A percentile compares a stretch with the other conserved stretches of the same genome.
phyloP scores from a whole-genome alignment of 2,113 vertebrate genomes.

The Pteropus alecto region DNA sequence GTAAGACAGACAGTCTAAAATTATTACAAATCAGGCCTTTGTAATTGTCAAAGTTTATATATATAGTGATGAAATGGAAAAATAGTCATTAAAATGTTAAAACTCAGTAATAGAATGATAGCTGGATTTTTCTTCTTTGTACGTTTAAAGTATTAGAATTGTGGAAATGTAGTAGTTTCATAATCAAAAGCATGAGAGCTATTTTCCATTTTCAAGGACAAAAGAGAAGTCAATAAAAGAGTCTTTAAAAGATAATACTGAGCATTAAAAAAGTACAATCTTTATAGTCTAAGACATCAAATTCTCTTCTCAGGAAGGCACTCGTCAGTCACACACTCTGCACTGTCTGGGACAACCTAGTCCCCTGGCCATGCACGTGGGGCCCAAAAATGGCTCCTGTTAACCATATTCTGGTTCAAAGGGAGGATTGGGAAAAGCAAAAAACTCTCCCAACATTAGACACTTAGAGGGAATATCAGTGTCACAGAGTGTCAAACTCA shows the following conservation, averaged over 20 bases:
- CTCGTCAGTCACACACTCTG: no score
- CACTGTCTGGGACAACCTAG: neutral
- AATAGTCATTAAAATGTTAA: neutral
- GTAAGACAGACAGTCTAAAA: neutral
- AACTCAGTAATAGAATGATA: neutral
- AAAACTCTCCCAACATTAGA: neutral
- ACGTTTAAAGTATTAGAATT: neutral
- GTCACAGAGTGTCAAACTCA: neutral
- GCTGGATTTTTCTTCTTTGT: neutral
- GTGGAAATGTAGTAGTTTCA: neutral
- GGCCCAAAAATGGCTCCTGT: neutral
- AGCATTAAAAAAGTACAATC: neutral
- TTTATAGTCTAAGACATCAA: neutral
- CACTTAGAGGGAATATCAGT: neutral
- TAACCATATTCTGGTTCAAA: neutral
- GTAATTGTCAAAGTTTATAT: neutral
- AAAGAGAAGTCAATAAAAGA: neutral
- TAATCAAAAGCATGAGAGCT: neutral
- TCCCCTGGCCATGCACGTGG: rapidly evolving
- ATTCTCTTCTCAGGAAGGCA: neutral
- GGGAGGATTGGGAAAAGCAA: neutral
- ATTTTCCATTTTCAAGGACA: neutral
- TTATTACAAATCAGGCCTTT: neutral
- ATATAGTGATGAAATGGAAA: neutral
- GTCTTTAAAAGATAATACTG: neutral